Evolutionary conservation across 2,113 vertebrate species (phyloP), one percentile per base, ranked within the genome.

Genomic region (Lutjanus erythropterus): DNA sequence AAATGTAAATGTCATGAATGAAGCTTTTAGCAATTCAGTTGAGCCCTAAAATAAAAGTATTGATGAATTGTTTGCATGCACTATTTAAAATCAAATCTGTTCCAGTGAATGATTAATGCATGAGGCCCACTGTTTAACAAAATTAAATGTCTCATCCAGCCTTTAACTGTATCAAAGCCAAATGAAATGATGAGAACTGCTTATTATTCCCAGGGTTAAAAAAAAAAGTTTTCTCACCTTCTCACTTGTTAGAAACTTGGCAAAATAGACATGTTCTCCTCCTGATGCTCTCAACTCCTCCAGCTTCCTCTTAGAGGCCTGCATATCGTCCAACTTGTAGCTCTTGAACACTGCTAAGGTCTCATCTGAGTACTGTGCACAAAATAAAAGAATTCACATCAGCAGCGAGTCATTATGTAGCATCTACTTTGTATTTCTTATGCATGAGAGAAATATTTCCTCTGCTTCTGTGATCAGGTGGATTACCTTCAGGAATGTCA

Each of bases 231-330:
- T 25, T 46, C 53, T 29, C 92, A 99, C 98, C 97, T 99, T 99
- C 89, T 99, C 98, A 87, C 97, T 99, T 71, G 98, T 99, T 80
- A 99, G 95, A 88, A 99, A 99, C 92, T 99, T 99, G 0, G 98
- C 97, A 85, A 99, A 99, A 91, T 99, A 99, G 0, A 99, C 97
- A 3, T 99, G 97, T 3, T 98, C 97, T 72, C 97, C 97, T 66
- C 95, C 96, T 2, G 95, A 90, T 15, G 96, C 95, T 92, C 98
- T 97, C 12, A 99, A 91, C 83, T 99, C 97, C 83, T 99, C 97
- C 79, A 98, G 87, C 89, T 99, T 99, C 83, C 96, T 97, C 86
- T 97, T 97, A 21, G 97, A 98, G 16, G 97, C 98, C 86, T 99
- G 98, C 86, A 96, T 98, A 91, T 99, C 98, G 0, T 99, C 98